Evolutionary conservation across 1,140 invertebrate species (phyloP).

Genomic region (Camponotus floridanus): DNA sequence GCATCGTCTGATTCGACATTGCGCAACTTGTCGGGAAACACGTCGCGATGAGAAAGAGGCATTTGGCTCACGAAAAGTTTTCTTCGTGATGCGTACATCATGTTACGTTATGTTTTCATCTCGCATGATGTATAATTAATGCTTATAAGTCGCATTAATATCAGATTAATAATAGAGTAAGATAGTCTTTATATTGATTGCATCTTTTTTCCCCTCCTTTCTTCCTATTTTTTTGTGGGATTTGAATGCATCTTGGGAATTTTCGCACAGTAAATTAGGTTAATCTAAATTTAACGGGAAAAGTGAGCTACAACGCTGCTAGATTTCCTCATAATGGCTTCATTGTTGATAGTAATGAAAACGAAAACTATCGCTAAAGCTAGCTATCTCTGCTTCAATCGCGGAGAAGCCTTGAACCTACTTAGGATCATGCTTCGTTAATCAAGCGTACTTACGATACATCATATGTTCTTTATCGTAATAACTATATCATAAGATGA

Average conservation of each 20-base stretch:
- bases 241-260: constrained; percentile 55
- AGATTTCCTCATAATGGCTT: not conserved
- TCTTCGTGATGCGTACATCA: not conserved
- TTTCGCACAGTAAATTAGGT: constrained; percentile 61
- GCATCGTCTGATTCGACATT: constrained; percentile 13
- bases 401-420: not conserved
- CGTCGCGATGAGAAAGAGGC: constrained; percentile 16
- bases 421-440: no score
- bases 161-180: constrained; percentile 56
- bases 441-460: not conserved
- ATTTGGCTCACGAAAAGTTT: constrained; percentile 44
- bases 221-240: constrained; percentile 32
- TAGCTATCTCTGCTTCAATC: not conserved
- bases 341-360: constrained; percentile 40
- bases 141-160: constrained; percentile 38
- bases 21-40: constrained; percentile 22
- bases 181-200: constrained; percentile 12
- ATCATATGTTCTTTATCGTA: not conserved
- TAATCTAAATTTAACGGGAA: constrained; percentile 43
- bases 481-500: not conserved
- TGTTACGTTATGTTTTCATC: constrained; percentile 37
- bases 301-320: constrained; percentile 13
- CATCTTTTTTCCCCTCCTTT: not conserved
- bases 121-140: constrained; percentile 31
- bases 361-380: constrained; percentile 39